Percentiles rank a stretch among this genome's conserved stretches.
Evolutionary conservation across 2,113 vertebrate genomes (phyloP).

Genomic region (Xiphophorus maculatus): DNA sequence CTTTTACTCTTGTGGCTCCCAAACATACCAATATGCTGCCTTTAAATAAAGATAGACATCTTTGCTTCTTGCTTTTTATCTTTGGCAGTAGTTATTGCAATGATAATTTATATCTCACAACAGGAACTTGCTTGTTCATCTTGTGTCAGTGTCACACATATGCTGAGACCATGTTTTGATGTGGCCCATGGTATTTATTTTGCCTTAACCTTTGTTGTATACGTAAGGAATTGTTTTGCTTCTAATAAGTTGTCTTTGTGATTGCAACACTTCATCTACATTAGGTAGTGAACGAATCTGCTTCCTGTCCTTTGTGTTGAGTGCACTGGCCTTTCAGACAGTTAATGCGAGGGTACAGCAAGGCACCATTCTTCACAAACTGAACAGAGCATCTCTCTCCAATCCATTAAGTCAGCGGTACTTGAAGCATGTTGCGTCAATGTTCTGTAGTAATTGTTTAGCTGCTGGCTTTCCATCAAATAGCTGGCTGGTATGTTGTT

Average conservation of each 20-base stretch:
- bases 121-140: not conserved
- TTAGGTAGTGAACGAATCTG: constrained; percentile 13
- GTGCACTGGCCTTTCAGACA: constrained; percentile 36
- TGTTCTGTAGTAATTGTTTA: constrained; percentile 37
- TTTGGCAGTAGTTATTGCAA: not conserved
- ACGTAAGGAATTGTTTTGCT: not conserved
- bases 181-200: not conserved
- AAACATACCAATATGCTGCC: too few relatives aligned
- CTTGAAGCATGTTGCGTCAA: constrained; percentile 53
- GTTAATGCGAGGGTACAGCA: constrained; percentile 46
- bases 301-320: constrained; percentile 41
- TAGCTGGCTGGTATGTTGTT: constrained; percentile 25
- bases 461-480: constrained; percentile 28
- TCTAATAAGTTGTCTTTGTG: not conserved
- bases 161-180: not conserved
- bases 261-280: not conserved
- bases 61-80: too few relatives aligned
- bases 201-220: not conserved
- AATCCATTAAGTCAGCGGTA: constrained; percentile 60
- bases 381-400: constrained; percentile 23
- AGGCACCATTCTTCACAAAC: constrained; percentile 48
- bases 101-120: not conserved
- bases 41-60: too few relatives aligned
- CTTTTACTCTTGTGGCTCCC: too few relatives aligned
- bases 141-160: not conserved